Evolutionary conservation across 2,113 vertebrate species (phyloP).

Genomic region (Pristiophorus japonicus): DNA sequence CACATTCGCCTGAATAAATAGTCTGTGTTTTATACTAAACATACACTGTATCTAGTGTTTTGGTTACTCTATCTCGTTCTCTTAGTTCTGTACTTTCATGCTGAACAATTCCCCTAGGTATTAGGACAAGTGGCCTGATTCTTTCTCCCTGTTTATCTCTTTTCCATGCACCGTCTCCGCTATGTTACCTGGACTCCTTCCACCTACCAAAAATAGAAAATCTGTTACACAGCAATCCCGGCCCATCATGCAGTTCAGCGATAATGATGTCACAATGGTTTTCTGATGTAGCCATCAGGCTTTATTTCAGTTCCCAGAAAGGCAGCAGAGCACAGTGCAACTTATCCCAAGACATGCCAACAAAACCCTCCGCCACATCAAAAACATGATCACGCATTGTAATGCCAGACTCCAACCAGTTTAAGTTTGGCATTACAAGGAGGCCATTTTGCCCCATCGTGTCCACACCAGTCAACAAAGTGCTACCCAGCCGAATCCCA

Average conservation of each 20-base stretch:
- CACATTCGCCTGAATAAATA: background rate
- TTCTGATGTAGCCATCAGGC: background rate
- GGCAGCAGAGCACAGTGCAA: background rate
- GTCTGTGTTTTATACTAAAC: background rate
- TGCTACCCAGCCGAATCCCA: too few species aligned
- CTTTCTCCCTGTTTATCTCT: conserved; percentile 10
- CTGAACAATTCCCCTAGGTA: background rate
- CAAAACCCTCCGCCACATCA: background rate
- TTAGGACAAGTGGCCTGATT: conserved; percentile 20
- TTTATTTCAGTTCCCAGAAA: conserved; percentile 25
- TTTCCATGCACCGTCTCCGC: background rate
- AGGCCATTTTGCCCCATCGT: too few species aligned
- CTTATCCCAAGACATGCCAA: background rate
- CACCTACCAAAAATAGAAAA: conserved; percentile 16
- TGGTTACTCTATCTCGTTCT: conserved; percentile 10
- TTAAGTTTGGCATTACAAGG: too few species aligned
- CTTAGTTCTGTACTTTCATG: background rate
- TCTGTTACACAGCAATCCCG: background rate
- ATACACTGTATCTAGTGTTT: background rate
- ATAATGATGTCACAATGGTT: background rate
- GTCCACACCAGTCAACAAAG: too few species aligned
- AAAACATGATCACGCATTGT: background rate
- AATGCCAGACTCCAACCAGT: background rate
- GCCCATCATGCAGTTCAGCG: background rate
- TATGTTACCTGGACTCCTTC: background rate